Evolutionary conservation across 2,113 vertebrate genomes (phyloP).

Genomic region (Parotia lawesii): DNA sequence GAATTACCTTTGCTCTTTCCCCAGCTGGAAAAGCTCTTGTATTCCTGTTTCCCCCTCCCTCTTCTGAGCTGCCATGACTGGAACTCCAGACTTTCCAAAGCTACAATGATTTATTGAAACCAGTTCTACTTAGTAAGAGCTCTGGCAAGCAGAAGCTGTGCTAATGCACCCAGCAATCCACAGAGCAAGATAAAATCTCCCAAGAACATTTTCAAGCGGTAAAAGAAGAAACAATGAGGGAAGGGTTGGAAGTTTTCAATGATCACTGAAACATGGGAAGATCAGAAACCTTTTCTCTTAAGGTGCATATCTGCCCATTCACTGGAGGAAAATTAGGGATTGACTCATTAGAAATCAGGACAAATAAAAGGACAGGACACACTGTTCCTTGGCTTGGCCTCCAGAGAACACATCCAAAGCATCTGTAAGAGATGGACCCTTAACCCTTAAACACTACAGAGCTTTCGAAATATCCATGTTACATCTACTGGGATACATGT

Average conservation of each 20-base stretch:
- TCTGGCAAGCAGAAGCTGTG: constrained; percentile 6
- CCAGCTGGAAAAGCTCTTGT: neutral
- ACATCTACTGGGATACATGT: neutral
- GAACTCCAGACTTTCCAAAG: constrained; percentile 10
- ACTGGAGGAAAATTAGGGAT: neutral
- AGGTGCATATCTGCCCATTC: neutral
- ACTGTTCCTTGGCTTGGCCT: neutral
- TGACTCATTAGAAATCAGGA: neutral
- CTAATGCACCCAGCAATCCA: constrained; percentile 41
- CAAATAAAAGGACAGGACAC: neutral
- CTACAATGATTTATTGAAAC: constrained; percentile 41
- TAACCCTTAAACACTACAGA: neutral
- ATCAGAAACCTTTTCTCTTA: neutral
- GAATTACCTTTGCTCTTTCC: neutral
- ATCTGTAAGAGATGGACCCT: neutral
- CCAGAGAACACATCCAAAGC: neutral
- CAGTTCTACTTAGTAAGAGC: constrained; percentile 27
- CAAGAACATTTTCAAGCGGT: constrained; percentile 27
- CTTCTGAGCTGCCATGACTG: neutral
- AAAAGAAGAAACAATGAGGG: constrained; percentile 19
- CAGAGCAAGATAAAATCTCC: constrained; percentile 23
- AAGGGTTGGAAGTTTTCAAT: neutral
- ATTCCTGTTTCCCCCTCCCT: neutral
- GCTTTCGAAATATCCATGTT: neutral
- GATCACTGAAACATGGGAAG: neutral